These are phyloP conservation scores for Zeuzera pyrina DNA, from an alignment of 2,888 invertebrate species.

Conservation along the genomic window DNA sequence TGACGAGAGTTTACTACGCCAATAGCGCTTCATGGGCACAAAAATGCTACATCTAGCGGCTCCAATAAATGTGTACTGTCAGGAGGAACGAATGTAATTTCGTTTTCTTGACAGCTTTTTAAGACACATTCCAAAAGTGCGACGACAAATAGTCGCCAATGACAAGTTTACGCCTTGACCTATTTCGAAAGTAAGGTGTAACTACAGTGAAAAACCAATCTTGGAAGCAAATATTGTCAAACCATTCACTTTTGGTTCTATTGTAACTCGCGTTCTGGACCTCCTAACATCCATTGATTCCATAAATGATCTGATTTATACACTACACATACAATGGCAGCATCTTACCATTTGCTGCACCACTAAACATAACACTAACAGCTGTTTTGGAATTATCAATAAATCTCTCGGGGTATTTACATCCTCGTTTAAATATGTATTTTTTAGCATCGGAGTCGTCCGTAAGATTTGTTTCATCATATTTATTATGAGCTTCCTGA, in stretches of 20 bases:
- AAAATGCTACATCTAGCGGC: conserved; percentile 26
- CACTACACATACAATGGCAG: conserved; percentile 5
- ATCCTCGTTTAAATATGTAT: conserved; percentile 4
- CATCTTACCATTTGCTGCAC: conserved; percentile 1
- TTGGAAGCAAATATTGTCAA: conserved; percentile 16
- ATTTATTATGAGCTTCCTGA: neutral
- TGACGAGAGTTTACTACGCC: conserved; percentile 16
- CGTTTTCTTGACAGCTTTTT: conserved; percentile 21
- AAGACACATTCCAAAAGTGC: conserved; percentile 23
- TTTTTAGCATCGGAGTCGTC: neutral
- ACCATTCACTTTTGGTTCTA: conserved; percentile 8
- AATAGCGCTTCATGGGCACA: conserved; percentile 21
- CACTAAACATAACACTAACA: conserved; percentile 4
- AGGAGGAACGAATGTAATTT: conserved; percentile 26
- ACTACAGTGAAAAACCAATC: conserved; percentile 21
- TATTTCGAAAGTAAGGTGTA: conserved; percentile 17
- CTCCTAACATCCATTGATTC: conserved; percentile 10
- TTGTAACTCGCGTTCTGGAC: conserved; percentile 9
- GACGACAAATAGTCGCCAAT: conserved; percentile 35
- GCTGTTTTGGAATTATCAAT: conserved; percentile 3
- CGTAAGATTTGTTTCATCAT: conserved; percentile 1
- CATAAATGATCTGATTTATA: conserved; percentile 11
- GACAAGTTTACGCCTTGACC: conserved; percentile 23
- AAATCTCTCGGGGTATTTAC: conserved; percentile 6
- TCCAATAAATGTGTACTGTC: conserved; percentile 24